Percentiles rank a stretch among this genome's conserved stretches.
Evolutionary conservation across 1,140 invertebrate genomes (phyloP).

Genomic region (Ceratosolen solmsi): DNA sequence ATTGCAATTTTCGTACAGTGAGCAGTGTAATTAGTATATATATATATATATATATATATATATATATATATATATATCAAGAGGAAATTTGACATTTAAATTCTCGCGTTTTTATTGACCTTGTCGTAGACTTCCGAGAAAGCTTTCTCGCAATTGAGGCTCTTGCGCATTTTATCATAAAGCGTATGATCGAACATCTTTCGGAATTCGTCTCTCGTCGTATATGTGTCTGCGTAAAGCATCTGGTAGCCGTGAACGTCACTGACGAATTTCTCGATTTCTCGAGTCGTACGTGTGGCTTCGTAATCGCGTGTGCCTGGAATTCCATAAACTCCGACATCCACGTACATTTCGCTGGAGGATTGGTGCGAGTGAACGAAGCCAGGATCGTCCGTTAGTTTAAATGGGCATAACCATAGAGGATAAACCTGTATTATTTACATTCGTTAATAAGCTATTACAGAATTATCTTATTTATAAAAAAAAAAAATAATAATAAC

Average conservation of each 20-base stretch:
- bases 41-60: too few species aligned
- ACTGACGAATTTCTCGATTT: slow-evolving; percentile 82
- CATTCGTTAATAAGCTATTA: not conserved
- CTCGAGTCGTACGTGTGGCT: slow-evolving; percentile 79
- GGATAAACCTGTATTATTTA: slow-evolving; percentile 80
- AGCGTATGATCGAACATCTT: slow-evolving; percentile 87
- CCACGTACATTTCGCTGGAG: slow-evolving; percentile 81
- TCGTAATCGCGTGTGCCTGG: slow-evolving; percentile 79
- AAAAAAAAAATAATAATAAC: too few species aligned
- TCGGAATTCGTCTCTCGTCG: slow-evolving; percentile 84
- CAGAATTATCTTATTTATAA: not conserved
- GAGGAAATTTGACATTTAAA: slow-evolving; percentile 62
- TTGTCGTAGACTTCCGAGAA: slow-evolving; percentile 91
- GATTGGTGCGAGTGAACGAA: slow-evolving; percentile 77
- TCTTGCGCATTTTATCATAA: slow-evolving; percentile 81
- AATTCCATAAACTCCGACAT: slow-evolving; percentile 86
- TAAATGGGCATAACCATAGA: slow-evolving; percentile 89
- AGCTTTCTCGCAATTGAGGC: slow-evolving; percentile 78
- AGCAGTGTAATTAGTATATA: too few species aligned
- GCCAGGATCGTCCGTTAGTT: slow-evolving; percentile 80
- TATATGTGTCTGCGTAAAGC: slow-evolving; percentile 89
- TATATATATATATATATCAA: too few species aligned
- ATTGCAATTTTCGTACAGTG: not conserved
- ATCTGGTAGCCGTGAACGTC: slow-evolving; percentile 86
- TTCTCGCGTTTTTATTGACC: slow-evolving; percentile 80